These are phyloP conservation scores for Vireo altiloquus DNA, from an alignment of 2,113 vertebrate species.

Conservation along the genomic window DNA sequence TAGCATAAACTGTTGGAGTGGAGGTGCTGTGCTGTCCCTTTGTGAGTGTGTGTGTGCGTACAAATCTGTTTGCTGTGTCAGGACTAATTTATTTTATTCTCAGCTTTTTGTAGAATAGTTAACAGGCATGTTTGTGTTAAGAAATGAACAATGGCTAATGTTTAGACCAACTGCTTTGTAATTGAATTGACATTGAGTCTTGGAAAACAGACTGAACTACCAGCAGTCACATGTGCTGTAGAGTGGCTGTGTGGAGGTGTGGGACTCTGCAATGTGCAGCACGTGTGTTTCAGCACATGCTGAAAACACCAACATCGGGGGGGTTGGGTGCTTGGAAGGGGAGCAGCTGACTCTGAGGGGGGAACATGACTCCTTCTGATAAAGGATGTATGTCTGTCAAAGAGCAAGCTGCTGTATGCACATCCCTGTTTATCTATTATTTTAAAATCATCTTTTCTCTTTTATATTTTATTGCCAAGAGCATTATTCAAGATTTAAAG, in stretches of 20 bases:
- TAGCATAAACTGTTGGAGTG: neutral
- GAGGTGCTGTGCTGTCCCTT: neutral
- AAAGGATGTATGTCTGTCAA: neutral
- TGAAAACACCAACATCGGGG: neutral
- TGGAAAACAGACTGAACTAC: neutral
- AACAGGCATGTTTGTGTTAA: neutral
- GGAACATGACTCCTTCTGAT: neutral
- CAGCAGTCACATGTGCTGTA: neutral
- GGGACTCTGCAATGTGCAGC: neutral
- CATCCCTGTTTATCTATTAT: neutral
- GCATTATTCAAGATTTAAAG: conserved; percentile 98
- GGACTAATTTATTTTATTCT: neutral
- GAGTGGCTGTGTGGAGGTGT: neutral
- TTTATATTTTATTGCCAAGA: conserved; percentile 71
- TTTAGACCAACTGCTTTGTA: conserved; percentile 15
- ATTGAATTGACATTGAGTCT: neutral
- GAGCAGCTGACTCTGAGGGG: neutral
- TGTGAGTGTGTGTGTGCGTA: neutral
- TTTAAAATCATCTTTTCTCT: neutral
- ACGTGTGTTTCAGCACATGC: neutral
- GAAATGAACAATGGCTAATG: neutral
- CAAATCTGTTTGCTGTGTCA: neutral
- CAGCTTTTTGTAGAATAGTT: neutral
- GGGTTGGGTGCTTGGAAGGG: neutral
- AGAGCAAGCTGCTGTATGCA: neutral